Base-by-base conservation (phyloP, 1,140 invertebrate genomes). In the Tigriopus japonicus region DNA sequence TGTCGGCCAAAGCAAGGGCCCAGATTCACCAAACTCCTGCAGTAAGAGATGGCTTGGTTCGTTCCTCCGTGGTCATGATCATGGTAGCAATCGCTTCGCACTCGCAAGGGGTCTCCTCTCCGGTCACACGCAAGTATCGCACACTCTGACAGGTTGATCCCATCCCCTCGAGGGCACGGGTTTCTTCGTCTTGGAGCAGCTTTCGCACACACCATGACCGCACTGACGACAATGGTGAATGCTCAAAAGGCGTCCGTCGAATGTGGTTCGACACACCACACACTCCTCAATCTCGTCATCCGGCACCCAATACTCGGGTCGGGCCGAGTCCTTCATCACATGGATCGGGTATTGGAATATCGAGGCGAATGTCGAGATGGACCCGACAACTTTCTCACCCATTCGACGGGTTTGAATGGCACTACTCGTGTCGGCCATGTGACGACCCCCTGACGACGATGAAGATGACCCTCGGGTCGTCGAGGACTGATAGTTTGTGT, bases 281-380 rank as follows among this genome's bases (percentile, higher is more conserved):
- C 86, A 89, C 35, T 73, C 69, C 5, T 71, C 75, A 14, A 83
- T 77, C 65, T 84, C 76, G 1, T 76, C 76, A 70, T 89, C 85
- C 0, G 85, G 83, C 35, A 82, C 77, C 86, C 86, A 89, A 68
- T 89, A 89, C 1, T 77, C 72, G 3, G 86, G 85, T 45, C 84
- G 72, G n/a, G 80, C 84, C 1, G 78, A 78, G 64, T 86, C 84
- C 69, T 87, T 87, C 21, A 87, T 80, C 17, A 85, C 42, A 23
- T 23, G 49, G 12, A 58, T 13, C 7, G 55, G 55, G 23, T n/a
- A 17, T 15, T 58, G 28, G 28, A 58, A 42, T 6, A 58, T 41
- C 2, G 55, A 58, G 12, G 55, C 40, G 17, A 58, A 58, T 14
- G 24, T 58, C 28, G 24, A 41, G 12, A 58, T n/a, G n/a, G 55